Evolutionary conservation across 2,888 invertebrate genomes (phyloP).

Genomic region (Lasioglossum malachurum): DNA sequence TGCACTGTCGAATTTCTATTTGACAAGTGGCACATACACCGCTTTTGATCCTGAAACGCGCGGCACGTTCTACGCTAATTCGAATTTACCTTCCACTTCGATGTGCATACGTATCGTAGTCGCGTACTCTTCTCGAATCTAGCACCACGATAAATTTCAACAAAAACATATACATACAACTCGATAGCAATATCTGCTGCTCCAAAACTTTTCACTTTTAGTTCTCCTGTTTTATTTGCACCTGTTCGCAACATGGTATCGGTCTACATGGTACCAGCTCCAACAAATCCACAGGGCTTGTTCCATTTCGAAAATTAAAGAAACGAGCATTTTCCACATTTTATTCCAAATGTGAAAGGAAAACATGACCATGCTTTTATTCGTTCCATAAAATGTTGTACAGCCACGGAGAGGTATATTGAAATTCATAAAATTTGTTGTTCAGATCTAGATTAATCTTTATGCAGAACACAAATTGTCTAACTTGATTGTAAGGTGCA

Average conservation of each 20-base stretch:
- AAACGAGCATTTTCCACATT: neutral
- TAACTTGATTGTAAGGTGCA: neutral
- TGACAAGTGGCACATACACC: neutral
- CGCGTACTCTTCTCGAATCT: neutral
- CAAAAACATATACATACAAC: neutral
- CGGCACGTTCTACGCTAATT: neutral
- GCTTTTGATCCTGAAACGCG: neutral
- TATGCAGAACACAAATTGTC: too few relatives aligned
- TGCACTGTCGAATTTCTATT: neutral
- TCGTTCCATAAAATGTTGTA: too few relatives aligned
- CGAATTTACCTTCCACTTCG: conserved; percentile 7
- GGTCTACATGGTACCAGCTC: neutral
- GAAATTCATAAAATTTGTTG: too few relatives aligned
- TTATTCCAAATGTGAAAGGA: too few relatives aligned
- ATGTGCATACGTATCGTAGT: neutral
- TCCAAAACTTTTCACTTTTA: neutral
- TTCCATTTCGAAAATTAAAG: neutral
- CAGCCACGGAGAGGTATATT: too few relatives aligned
- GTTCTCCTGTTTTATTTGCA: neutral
- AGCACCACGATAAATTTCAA: neutral
- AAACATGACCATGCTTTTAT: too few relatives aligned
- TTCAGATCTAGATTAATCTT: too few relatives aligned
- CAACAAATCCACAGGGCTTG: neutral
- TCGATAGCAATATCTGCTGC: neutral
- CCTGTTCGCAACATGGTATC: neutral